phyloP scores from a whole-genome alignment of 2,797 vertebrate species.

The Sebastes iracundus region DNA sequence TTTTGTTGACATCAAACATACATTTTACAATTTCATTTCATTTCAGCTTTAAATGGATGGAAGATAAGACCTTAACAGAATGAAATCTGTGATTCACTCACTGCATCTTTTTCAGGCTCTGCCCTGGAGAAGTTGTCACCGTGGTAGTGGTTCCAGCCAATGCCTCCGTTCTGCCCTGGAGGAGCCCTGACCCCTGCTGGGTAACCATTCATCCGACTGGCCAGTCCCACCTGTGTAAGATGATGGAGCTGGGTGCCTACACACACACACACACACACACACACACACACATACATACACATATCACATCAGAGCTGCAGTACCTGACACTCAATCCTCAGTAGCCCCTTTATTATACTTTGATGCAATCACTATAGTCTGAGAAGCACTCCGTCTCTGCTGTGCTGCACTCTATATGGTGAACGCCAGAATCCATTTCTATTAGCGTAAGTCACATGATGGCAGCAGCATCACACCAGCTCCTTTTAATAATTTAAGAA shows the following conservation, averaged over 20 bases:
- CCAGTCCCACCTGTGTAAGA: slow-evolving; percentile 92
- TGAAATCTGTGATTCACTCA: slow-evolving; percentile 74
- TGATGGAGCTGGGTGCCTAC: slow-evolving; percentile 95
- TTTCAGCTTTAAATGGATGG: not conserved
- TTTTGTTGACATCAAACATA: not conserved
- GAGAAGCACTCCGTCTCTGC: slow-evolving; percentile 17
- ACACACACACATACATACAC: slow-evolving; percentile 10
- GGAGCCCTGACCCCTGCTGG: slow-evolving; percentile 85
- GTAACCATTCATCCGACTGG: slow-evolving; percentile 89
- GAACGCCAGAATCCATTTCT: slow-evolving; percentile 44
- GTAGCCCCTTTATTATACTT: slow-evolving; percentile 15
- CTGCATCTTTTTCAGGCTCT: slow-evolving; percentile 85
- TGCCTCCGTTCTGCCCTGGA: slow-evolving; percentile 84
- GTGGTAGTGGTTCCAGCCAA: slow-evolving; percentile 89
- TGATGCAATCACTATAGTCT: slow-evolving; percentile 23
- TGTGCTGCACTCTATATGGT: not conserved
- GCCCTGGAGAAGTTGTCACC: slow-evolving; percentile 86
- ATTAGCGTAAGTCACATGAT: slow-evolving; percentile 23
- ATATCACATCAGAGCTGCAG: not conserved
- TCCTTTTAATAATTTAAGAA: slow-evolving; percentile 43
- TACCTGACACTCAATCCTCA: slow-evolving; percentile 10
- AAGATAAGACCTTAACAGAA: not conserved
- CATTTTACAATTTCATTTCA: not conserved
- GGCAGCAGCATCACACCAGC: not conserved
- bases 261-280: slow-evolving; percentile 2